Evolutionary conservation across 1,140 invertebrate genomes (phyloP).

Genomic region (Brachionus manjavacas): DNA sequence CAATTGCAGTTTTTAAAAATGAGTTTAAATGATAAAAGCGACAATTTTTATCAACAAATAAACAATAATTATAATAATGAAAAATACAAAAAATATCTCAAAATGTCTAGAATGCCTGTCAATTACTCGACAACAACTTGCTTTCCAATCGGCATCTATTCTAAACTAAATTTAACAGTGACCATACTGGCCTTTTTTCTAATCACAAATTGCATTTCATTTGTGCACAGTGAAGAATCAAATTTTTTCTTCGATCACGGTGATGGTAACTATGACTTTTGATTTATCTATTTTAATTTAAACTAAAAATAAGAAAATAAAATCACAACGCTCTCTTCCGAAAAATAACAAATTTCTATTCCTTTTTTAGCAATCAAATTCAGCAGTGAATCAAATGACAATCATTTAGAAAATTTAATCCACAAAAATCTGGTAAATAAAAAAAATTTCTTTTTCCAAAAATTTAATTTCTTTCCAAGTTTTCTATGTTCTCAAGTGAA

Average conservation of each 20-base stretch:
- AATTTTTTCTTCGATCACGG: neutral
- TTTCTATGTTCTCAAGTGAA: slow-evolving; percentile 22
- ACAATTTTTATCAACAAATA: slow-evolving; percentile 28
- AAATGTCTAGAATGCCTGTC: neutral
- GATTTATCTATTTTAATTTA: neutral
- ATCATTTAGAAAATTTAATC: neutral
- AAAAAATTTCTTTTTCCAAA: neutral
- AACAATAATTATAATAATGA: neutral
- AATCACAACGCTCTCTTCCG: neutral
- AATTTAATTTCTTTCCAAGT: neutral
- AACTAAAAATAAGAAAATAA: neutral
- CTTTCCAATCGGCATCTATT: neutral
- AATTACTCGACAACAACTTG: neutral
- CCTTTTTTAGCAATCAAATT: neutral
- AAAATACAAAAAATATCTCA: slow-evolving; percentile 9
- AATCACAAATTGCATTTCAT: neutral
- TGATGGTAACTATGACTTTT: slow-evolving; percentile 12
- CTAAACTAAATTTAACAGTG: neutral
- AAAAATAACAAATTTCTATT: no score
- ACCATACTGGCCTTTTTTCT: neutral
- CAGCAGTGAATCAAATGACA: neutral
- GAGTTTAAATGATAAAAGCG: slow-evolving; percentile 24
- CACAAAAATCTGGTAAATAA: slow-evolving; percentile 26
- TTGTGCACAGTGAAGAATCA: neutral
- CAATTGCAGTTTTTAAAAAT: slow-evolving; percentile 18